phyloP scores from a whole-genome alignment of 2,797 vertebrate genomes.

The Anabas testudineus region DNA sequence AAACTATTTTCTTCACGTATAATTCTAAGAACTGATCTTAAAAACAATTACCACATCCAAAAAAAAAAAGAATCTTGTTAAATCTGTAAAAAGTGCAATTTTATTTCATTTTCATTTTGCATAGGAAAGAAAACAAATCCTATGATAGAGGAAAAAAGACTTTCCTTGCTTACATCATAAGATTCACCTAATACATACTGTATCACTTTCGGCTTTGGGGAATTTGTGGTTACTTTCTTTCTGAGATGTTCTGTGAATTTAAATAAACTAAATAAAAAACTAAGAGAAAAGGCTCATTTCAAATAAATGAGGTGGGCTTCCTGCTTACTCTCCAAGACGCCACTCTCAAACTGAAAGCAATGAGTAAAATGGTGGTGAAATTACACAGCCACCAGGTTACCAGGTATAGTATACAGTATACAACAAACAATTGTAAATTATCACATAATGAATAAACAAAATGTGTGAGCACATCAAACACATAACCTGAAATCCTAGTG shows the following conservation, averaged over 20 bases:
- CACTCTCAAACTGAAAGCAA: background rate
- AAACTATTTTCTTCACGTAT: background rate
- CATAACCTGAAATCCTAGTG: too few species aligned
- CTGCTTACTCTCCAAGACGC: background rate
- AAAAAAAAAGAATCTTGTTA: too few species aligned
- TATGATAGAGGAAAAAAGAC: slow-evolving; percentile 9
- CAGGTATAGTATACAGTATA: background rate
- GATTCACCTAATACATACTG: slow-evolving; percentile 5
- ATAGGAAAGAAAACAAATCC: background rate
- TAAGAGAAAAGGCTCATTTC: slow-evolving; percentile 7
- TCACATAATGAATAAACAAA: too few species aligned
- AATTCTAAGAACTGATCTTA: slow-evolving; percentile 23
- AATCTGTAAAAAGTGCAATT: background rate
- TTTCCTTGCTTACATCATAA: slow-evolving; percentile 13
- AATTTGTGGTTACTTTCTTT: slow-evolving; percentile 28
- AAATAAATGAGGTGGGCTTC: background rate
- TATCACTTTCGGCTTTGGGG: background rate
- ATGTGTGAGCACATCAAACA: too few species aligned
- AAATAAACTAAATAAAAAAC: background rate
- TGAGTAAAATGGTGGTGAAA: background rate
- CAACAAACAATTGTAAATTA: too few species aligned
- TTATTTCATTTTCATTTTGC: background rate
- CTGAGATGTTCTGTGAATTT: slow-evolving; percentile 1
- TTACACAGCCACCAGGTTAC: too few species aligned
- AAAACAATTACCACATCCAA: background rate